A percentile compares a stretch with the other conserved stretches of the same genome.
Conservation (phyloP, 2,888 invertebrate genomes). For the Kuschelorhynchus macadamiae region DNA sequence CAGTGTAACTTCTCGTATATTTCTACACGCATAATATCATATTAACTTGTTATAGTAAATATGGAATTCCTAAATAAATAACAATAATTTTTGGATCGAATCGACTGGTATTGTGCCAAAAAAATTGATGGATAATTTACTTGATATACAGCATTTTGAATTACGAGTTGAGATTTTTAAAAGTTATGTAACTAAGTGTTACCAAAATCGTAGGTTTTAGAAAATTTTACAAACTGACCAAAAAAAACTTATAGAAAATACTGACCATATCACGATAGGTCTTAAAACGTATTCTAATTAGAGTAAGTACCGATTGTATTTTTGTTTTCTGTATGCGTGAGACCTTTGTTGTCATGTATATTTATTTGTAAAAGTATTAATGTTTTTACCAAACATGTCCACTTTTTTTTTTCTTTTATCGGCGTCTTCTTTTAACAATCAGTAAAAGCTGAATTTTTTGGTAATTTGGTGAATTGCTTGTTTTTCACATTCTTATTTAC, state of each 20-base stretch:
- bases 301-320: constrained; percentile 15
- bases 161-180: constrained; percentile 23
- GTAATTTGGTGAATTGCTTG: too few relatives aligned
- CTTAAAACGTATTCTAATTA: constrained; percentile 13
- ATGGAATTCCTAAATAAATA: neutral
- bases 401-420: too few relatives aligned
- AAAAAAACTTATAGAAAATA: constrained; percentile 48
- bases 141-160: constrained; percentile 17
- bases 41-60: too few relatives aligned
- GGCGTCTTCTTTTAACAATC: too few relatives aligned
- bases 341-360: too few relatives aligned
- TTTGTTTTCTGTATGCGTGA: neutral
- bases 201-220: constrained; percentile 58
- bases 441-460: too few relatives aligned
- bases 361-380: constrained; percentile 3
- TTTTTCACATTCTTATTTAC: too few relatives aligned
- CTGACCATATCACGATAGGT: constrained; percentile 45
- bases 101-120: constrained; percentile 30
- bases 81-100: constrained; percentile 18
- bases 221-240: constrained; percentile 60
- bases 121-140: constrained; percentile 21
- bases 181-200: constrained; percentile 28
- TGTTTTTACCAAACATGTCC: constrained; percentile 5
- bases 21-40: too few relatives aligned
- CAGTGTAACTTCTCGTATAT: too few relatives aligned